Base-by-base conservation (phyloP, 2,113 vertebrate genomes). In the Microtus richardsoni region DNA sequence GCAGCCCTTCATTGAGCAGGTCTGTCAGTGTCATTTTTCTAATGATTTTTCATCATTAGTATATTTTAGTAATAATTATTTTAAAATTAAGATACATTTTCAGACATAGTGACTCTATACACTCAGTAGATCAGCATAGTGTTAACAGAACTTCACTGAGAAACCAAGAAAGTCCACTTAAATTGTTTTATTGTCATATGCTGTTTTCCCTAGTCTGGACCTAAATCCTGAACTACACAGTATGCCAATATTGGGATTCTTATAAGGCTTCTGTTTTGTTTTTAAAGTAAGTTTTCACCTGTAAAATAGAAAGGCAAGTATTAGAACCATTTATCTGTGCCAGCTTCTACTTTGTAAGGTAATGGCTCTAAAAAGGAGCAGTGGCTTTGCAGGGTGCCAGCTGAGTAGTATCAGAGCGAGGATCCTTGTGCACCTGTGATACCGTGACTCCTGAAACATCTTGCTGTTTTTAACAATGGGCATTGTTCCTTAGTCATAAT, bases 341-440 rank as follows among this genome's bases (percentile, higher is more conserved):
- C 44, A 86, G 16, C 41, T 28, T 68, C 71, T 90, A 52, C 47
- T 90, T n/a, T 80, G 64, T 30, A 19, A 87, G 89, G 14, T 91
- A 91, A 44, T 30, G 88, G 84, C 62, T 39, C 83, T 17, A 49
- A 84, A n/a, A 66, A 73, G 78, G 30, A 70, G 26, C 16, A 22
- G 3, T 92, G 75, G 83, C 49, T 95, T 93, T 58, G 33, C 94
- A 14, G 66, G 52, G 84, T 92, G 39, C 75, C 33, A 52, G 33
- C n/a, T 79, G 49, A 62, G 75, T 39, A 24, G 7, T 22, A 39
- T 14, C 49, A 66, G 64, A 92, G 26, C 64, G 28, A 39, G 17
- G 22, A 28, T 14, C 44, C n/a, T 11, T 5, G 16, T 78, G 33
- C 7, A 30, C 16, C 64, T 41, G 52, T 49, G 54, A 14, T 49